Evolutionary conservation across 2,113 vertebrate genomes (phyloP).

Genomic region (Erpornis zantholeuca): DNA sequence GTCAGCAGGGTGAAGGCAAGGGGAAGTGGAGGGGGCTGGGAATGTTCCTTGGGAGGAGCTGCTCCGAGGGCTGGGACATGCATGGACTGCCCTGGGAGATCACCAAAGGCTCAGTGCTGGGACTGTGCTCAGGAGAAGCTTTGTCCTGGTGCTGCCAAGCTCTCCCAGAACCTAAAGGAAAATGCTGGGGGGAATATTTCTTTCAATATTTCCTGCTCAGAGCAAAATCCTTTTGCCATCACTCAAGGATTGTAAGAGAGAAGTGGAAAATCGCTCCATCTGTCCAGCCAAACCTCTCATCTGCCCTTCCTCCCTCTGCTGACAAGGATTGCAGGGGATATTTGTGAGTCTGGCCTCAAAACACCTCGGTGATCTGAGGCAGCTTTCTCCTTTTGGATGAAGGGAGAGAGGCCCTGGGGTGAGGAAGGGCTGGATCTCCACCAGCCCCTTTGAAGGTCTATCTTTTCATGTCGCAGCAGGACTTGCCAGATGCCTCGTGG

Average conservation of each 20-base stretch:
- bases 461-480: slow-evolving; percentile 22
- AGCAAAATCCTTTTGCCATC: background rate
- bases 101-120: background rate
- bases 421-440: background rate
- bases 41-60: background rate
- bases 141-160: background rate
- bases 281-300: background rate
- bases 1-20: background rate
- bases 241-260: background rate
- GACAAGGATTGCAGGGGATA: background rate
- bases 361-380: background rate
- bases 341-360: background rate
- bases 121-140: background rate
- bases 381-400: background rate
- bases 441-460: slow-evolving; percentile 17
- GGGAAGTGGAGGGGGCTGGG: background rate
- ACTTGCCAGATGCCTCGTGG: background rate
- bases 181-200: background rate
- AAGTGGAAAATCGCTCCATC: background rate
- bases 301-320: background rate
- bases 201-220: background rate
- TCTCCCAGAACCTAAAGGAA: background rate
- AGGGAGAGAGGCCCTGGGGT: background rate
- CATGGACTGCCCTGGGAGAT: background rate
- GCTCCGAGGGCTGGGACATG: background rate